These are phyloP conservation scores for Piprites chloris DNA, from an alignment of 2,113 vertebrate genomes.

Conservation along the genomic window DNA sequence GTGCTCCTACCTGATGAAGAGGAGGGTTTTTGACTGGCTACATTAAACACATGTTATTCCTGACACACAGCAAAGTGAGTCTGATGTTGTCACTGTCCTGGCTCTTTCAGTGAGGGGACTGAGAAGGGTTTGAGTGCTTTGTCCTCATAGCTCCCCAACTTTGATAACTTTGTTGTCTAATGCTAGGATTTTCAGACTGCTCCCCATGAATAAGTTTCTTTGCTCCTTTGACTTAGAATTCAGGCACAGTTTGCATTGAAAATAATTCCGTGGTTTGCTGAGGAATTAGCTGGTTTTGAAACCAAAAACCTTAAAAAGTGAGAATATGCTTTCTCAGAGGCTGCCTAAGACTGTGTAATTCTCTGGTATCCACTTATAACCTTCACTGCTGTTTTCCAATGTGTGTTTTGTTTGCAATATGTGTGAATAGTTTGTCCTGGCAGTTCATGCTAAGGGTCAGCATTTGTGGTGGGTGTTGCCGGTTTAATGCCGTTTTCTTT, in stretches of 20 bases:
- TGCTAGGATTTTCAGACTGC: background rate
- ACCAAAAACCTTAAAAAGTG: background rate
- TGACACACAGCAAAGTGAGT: background rate
- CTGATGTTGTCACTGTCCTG: background rate
- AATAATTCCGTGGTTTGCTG: background rate
- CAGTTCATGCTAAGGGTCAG: background rate
- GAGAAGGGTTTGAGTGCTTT: background rate
- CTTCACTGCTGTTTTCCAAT: background rate
- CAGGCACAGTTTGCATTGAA: background rate
- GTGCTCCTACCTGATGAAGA: background rate
- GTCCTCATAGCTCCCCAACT: background rate
- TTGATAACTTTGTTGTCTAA: background rate
- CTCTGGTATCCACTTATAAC: background rate
- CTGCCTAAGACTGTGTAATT: background rate
- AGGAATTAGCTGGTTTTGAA: background rate
- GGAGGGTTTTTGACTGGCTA: fast-evolving
- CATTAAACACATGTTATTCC: background rate
- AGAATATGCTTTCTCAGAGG: background rate
- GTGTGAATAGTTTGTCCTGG: background rate
- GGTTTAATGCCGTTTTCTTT: background rate
- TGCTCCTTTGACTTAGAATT: background rate
- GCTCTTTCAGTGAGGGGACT: background rate
- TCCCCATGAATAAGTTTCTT: background rate
- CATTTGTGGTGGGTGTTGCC: background rate
- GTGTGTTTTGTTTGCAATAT: background rate